A percentile compares a stretch with the other conserved stretches of the same genome.
phyloP scores from a whole-genome alignment of 2,888 invertebrate species.

The Ditylenchus weischeri region DNA sequence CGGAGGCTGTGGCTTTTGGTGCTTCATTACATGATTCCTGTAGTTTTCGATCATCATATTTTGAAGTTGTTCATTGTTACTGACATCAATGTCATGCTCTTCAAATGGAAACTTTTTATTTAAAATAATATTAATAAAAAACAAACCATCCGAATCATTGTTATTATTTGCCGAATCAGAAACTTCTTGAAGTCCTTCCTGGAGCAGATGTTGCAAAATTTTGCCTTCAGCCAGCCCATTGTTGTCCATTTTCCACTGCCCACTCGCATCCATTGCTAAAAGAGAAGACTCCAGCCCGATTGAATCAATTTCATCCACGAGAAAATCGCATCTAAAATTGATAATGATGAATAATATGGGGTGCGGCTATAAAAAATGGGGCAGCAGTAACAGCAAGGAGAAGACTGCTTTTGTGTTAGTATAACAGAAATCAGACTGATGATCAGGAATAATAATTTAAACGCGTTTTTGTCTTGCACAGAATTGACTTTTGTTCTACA shows the following conservation, averaged over 20 bases:
- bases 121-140: background rate
- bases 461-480: no score
- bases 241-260: background rate
- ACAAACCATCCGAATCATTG: background rate
- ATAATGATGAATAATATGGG: no score
- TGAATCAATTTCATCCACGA: no score
- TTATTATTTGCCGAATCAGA: conserved; percentile 4
- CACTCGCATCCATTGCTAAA: no score
- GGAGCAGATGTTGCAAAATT: conserved; percentile 31
- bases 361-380: no score
- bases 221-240: conserved; percentile 25
- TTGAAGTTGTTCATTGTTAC: conserved; percentile 45
- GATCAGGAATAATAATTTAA: no score
- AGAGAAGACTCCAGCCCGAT: no score
- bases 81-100: conserved; percentile 33
- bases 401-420: no score
- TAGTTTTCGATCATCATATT: conserved; percentile 55
- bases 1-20: conserved; percentile 27
- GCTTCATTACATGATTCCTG: conserved; percentile 41
- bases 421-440: no score
- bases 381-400: no score
- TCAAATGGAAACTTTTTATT: background rate
- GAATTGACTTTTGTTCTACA: no score
- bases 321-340: no score
- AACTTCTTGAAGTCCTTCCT: conserved; percentile 33